These are phyloP conservation scores for Lucilia sericata DNA, from an alignment of 1,140 invertebrate genomes.

Conservation along the genomic window DNA sequence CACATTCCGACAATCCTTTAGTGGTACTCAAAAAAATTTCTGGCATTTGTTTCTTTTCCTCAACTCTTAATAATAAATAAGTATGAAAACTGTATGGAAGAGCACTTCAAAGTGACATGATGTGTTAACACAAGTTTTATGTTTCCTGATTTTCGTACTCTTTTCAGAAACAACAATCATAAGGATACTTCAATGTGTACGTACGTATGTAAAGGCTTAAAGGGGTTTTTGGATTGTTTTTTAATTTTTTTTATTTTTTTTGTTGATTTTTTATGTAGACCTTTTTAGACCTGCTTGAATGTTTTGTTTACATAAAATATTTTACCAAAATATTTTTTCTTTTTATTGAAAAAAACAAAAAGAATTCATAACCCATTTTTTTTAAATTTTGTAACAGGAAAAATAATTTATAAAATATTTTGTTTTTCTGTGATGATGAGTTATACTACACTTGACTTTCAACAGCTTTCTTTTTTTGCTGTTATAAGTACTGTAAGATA, in stretches of 20 bases:
- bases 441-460: conserved; percentile 1
- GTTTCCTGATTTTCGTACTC: not conserved
- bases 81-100: not conserved
- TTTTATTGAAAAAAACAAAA: not conserved
- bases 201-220: not conserved
- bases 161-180: not conserved
- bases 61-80: not conserved
- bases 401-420: too few species aligned
- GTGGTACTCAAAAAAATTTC: not conserved
- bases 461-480: not conserved
- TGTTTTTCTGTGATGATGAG: not conserved
- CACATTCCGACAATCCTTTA: not conserved
- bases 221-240: not conserved
- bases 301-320: not conserved
- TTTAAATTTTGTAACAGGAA: too few species aligned
- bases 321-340: not conserved
- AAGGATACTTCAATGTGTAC: not conserved
- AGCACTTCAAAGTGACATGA: conserved; percentile 15
- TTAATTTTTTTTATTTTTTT: not conserved
- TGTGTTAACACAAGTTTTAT: not conserved
- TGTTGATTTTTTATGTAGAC: not conserved
- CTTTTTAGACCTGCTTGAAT: not conserved
- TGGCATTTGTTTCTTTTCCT: not conserved
- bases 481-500: not conserved
- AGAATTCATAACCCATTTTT: too few species aligned